Evolutionary conservation across 2,888 invertebrate genomes (phyloP), one percentile per base, ranked within the genome.

Genomic region (Microctonus brassicae): DNA sequence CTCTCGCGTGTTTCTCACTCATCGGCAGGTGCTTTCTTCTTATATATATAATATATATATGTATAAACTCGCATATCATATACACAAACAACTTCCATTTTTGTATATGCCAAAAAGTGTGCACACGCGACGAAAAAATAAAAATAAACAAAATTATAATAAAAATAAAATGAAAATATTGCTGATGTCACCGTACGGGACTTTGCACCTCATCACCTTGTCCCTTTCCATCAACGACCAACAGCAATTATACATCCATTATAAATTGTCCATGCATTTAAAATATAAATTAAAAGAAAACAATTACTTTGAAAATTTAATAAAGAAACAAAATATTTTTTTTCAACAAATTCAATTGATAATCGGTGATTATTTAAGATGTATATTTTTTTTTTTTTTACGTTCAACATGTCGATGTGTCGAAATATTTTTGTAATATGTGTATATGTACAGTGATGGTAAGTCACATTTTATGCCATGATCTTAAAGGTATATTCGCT

Each of bases 1-100:
- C 33, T 17, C 58, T 78, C 77, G 77, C 79, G 78, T 80, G 81
- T 74, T 77, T 71, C 63, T 7, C 65, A 57, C 47, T 52, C 53
- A 58, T 69, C 73, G 75, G 60, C 64, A 75, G 76, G 76, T 76
- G 76, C 60, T 73, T 60, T 65, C 74, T 69, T 47, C 17, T 69
- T n/a, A n/a, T n/a, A 73, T 69, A 72, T 73, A 74, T 74, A 70
- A 5, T 73, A 73, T 73, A 75, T 73, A 73, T 75, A 73, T 33
- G 60, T 13, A 61, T 61, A 17, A 13, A 13, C 24, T 17, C 47
- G 17, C 17, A 17, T 7, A 47, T 47, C 17, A 17, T 17, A 47
- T 47, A 47, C 47, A 47, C 47, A 17, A 47, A 47, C 47, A 17
- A 17, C 47, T 17, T 47, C 17, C 47, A 17, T 47, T 47, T 17